Conservation (phyloP, 2,113 vertebrate genomes). For the Bombycilla garrulus region DNA sequence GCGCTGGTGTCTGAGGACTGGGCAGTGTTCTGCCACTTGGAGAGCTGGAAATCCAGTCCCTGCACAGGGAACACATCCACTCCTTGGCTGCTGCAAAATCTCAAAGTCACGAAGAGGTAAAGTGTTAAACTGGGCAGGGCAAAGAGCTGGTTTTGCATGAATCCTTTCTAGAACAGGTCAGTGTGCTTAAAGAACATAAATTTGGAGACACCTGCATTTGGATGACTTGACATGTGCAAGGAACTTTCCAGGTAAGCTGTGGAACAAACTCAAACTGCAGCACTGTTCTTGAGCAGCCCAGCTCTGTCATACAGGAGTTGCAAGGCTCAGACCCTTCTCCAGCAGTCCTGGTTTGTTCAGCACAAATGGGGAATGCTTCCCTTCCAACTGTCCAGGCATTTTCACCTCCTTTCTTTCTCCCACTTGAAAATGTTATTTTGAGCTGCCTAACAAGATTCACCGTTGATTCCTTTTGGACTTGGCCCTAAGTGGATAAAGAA, state of each 20-base stretch:
- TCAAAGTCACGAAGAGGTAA: not conserved
- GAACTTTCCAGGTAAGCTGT: not conserved
- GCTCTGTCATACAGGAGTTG: not conserved
- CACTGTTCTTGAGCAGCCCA: not conserved
- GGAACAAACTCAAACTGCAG: not conserved
- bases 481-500: slow-evolving; percentile 41
- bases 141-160: not conserved
- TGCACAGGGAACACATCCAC: not conserved
- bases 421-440: slow-evolving; percentile 40
- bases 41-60: not conserved
- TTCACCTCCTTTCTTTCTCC: not conserved
- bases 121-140: not conserved
- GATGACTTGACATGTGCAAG: not conserved
- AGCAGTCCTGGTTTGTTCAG: not conserved
- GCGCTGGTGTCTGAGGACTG: not conserved
- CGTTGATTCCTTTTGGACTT: slow-evolving; percentile 32
- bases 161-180: not conserved
- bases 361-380: not conserved
- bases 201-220: not conserved
- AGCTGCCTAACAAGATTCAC: slow-evolving; percentile 18
- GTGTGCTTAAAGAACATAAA: not conserved
- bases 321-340: not conserved
- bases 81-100: not conserved
- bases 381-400: not conserved
- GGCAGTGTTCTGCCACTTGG: not conserved